Evolutionary conservation across 1,140 invertebrate species (phyloP), one percentile per base, ranked within the genome.

Genomic region (Cheumatopsyche charites): DNA sequence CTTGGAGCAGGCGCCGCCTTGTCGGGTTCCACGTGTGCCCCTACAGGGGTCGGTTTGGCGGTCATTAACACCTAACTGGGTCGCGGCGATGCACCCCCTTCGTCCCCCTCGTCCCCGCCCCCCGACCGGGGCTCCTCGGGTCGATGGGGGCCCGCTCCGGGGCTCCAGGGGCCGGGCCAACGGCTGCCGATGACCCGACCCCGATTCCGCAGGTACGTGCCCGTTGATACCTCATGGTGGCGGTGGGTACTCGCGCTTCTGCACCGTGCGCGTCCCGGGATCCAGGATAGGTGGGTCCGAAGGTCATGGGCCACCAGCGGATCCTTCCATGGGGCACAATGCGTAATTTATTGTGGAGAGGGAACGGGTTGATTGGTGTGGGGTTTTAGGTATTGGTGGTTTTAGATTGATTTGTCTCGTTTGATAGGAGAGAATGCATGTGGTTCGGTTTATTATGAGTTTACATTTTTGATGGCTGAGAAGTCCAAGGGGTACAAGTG

Each of bases 11-110:
- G 41, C 41, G 62, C 62, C 62, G 9, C n/a, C 3, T 26, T 42
- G 19, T 23, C 62, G 62, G 41, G 29, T 13, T 5, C 52, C 62
- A 23, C 66, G 49, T 45, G 66, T 68, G 66, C 15, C 36, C 12
- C 23, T 25, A 58, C 25, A 49, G 19, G 21, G 66, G 45, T 36
- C 47, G 49, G 66, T 68, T 68, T 68, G 49, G 66, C 66, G 66
- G 66, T 68, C 66, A 68, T 68, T 68, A 68, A 68, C 66, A 68
- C 66, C 66, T 17, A 68, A 68, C 45, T 68, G 26, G 66, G 66
- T 68, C 66, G 66, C 63, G 13, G 42, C 7, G 47, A 1, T 58
- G 43, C 4, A 15, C 42, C 63, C 43, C 63, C n/a, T n/a, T 13
- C 55, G 23, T 23, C 17, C 55, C 7, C 55, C 21, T 23, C 12